Conservation (phyloP, 1,140 invertebrate genomes). For the Aphis craccivora region DNA sequence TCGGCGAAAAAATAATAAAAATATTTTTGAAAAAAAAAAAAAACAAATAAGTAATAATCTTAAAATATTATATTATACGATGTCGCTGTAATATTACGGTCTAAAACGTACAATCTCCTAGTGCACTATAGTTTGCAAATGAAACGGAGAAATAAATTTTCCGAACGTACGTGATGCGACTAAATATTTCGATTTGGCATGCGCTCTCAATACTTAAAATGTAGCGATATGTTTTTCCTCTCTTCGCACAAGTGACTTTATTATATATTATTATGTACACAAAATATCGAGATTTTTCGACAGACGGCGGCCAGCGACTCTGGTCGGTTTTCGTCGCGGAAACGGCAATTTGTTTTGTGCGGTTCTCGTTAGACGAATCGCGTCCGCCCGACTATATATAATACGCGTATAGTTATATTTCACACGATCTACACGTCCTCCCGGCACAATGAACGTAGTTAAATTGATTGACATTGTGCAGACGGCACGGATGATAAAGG, state of each 20-base stretch:
- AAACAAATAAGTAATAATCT: background rate
- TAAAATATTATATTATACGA: background rate
- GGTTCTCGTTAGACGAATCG: background rate
- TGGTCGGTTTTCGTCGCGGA: background rate
- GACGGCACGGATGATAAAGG: background rate
- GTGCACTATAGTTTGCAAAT: background rate
- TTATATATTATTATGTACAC: background rate
- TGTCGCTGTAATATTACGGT: background rate
- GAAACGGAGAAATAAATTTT: constrained; percentile 2
- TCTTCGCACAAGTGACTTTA: background rate
- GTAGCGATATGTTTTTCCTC: background rate
- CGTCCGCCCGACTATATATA: background rate
- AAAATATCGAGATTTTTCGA: background rate
- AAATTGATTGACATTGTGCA: background rate
- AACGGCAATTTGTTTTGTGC: background rate
- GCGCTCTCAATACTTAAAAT: background rate
- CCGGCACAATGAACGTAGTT: background rate
- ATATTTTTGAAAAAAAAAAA: background rate
- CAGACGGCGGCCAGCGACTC: background rate
- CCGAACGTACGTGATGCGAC: background rate
- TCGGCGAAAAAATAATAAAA: background rate
- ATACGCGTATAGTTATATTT: background rate
- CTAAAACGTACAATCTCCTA: background rate
- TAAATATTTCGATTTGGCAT: background rate
- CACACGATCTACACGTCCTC: background rate